Evolutionary conservation across 2,888 invertebrate genomes (phyloP), one percentile per base, ranked within the genome.

Genomic region (Drosophila lutescens): DNA sequence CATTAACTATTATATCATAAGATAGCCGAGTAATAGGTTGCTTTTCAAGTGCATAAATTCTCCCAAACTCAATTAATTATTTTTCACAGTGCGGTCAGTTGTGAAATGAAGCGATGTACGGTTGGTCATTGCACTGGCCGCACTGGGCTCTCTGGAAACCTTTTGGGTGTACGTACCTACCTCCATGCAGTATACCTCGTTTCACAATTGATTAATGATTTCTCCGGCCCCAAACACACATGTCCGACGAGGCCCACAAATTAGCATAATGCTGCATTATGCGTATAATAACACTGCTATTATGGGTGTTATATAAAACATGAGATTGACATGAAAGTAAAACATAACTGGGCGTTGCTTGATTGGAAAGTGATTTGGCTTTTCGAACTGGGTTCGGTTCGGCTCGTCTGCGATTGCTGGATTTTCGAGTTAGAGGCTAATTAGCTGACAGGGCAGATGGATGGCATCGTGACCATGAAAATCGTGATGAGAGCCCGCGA

Each of bases 121-220:
- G 68, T 83, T 83, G 83, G 84, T 79, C 86, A 79, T 78, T 83
- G 81, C 81, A 86, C 32, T n/a, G 50, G 23, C 30, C 20, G 79
- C 81, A 86, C 32, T 15, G 41, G 36, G 47, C 26, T 49, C 34
- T 59, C 46, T 20, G 60, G 32, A 43, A 41, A 40, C 55, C 26
- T 56, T 66, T 86, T 78, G 78, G 84, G 76, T 74, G 77, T 75
- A 34, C 49, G 47, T 15, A 34, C 10, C 6, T 12, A 32, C 9
- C 7, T 15, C 1, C 7, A 40, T 40, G 5, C 17, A 4, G n/a
- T 30, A 32, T 32, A 80, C 77, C 79, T 77, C 58, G 69, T 83
- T 83, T 82, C 79, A 75, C 86, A 86, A 86, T 76, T 83, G 83
- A 86, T 83, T 84, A 84, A 86, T 83, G 83, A 84, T 86, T 83